A percentile compares a stretch with the other conserved stretches of the same genome.
Evolutionary conservation across 2,113 vertebrate species (phyloP).

Genomic region (Mesocricetus auratus): DNA sequence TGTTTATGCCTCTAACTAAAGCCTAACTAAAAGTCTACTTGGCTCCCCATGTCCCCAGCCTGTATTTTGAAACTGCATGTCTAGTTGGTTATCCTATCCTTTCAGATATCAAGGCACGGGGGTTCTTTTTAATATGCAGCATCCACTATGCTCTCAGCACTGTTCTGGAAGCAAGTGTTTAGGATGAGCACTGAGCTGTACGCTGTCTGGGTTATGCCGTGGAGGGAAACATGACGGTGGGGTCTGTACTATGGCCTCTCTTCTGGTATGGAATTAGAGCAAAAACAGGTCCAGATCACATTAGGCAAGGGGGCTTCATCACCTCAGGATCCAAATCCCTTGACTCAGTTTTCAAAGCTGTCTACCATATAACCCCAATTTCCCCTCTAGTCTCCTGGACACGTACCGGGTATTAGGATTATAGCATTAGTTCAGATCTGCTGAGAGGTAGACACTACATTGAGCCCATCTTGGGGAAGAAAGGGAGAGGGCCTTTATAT

Average conservation of each 20-base stretch:
- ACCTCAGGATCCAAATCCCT: slow-evolving; percentile 47
- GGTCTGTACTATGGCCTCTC: background rate
- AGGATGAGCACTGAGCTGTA: background rate
- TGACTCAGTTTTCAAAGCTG: background rate
- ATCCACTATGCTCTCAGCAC: background rate
- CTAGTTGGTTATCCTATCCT: slow-evolving; percentile 28
- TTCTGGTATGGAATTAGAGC: slow-evolving; percentile 5
- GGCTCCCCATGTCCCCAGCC: background rate
- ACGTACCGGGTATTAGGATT: background rate
- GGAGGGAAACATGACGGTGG: background rate
- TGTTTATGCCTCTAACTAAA: background rate
- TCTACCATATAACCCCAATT: background rate
- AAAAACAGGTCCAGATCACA: slow-evolving; percentile 24
- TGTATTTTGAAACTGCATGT: slow-evolving; percentile 17
- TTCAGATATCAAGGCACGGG: background rate
- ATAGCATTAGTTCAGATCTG: background rate
- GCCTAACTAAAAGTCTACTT: background rate
- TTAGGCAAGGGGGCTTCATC: background rate
- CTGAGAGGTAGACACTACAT: background rate
- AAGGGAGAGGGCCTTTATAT: background rate
- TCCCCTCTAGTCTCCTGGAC: background rate
- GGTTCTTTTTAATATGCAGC: background rate
- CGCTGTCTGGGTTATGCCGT: background rate
- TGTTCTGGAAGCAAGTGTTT: background rate
- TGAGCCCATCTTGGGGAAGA: background rate